These are phyloP conservation scores for Eurois occulta DNA, from an alignment of 2,888 invertebrate species.

Conservation along the genomic window DNA sequence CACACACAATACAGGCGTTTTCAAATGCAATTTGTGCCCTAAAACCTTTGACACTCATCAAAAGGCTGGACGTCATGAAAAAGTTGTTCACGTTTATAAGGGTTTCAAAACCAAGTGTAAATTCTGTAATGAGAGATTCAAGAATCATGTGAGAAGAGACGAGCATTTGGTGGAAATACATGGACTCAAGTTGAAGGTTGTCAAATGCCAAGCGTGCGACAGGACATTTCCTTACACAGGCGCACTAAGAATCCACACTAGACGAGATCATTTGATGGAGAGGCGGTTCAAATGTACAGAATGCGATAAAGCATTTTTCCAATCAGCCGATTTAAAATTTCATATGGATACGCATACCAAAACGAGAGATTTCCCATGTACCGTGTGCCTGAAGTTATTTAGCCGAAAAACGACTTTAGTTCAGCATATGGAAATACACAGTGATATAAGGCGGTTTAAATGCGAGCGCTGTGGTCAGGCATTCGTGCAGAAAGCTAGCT, in stretches of 20 bases:
- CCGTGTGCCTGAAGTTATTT: conserved; percentile 77
- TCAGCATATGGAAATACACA: conserved; percentile 74
- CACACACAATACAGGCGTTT: not conserved
- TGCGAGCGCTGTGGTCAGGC: conserved; percentile 70
- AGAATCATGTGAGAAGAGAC: conserved; percentile 59
- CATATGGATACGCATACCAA: conserved; percentile 73
- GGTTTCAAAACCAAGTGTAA: conserved; percentile 61
- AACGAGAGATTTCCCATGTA: conserved; percentile 76
- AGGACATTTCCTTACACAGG: conserved; percentile 84
- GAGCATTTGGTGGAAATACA: conserved; percentile 67
- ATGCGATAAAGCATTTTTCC: conserved; percentile 57
- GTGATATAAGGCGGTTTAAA: conserved; percentile 68
- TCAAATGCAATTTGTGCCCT: conserved; percentile 71
- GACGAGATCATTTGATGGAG: conserved; percentile 75
- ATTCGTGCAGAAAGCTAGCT: conserved; percentile 71
- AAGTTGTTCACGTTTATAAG: conserved; percentile 53
- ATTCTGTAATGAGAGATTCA: conserved; percentile 69
- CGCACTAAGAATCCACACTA: conserved; percentile 83
- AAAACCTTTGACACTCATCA: too few relatives aligned
- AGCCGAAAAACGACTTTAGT: conserved; percentile 68
- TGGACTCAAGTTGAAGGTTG: conserved; percentile 50
- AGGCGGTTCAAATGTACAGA: conserved; percentile 58
- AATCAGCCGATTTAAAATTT: conserved; percentile 74
- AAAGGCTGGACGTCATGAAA: too few relatives aligned
- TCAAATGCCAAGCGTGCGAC: conserved; percentile 71